Conservation (phyloP, 2,797 vertebrate species). For the Clarias laeviceps region DNA sequence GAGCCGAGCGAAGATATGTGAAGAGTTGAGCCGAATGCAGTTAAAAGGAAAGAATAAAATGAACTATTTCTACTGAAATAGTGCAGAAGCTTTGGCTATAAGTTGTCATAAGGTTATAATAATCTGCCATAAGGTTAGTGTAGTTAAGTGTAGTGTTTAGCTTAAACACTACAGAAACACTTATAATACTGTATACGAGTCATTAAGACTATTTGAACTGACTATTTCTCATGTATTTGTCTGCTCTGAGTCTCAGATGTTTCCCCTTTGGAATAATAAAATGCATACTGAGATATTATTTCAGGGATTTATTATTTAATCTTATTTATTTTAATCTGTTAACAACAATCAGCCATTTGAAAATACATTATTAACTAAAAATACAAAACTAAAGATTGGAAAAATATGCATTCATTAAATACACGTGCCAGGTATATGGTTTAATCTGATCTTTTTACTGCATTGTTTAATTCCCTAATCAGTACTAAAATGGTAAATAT, state of each 20-base stretch:
- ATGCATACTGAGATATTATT: neutral
- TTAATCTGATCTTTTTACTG: neutral
- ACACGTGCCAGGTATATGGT: neutral
- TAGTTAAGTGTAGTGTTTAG: neutral
- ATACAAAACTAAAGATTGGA: neutral
- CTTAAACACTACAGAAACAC: neutral
- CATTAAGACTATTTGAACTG: neutral
- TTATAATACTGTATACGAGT: neutral
- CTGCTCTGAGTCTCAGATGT: neutral
- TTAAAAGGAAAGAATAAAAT: neutral
- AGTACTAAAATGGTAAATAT: neutral
- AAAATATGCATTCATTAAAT: neutral
- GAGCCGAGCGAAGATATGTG: neutral
- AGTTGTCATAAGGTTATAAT: neutral
- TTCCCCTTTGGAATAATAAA: neutral
- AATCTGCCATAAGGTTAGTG: neutral
- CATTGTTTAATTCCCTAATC: neutral
- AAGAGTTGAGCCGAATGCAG: neutral
- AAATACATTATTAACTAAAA: neutral
- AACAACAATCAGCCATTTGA: neutral
- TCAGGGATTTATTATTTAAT: neutral
- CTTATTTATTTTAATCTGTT: neutral
- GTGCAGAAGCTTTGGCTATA: neutral
- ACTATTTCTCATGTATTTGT: neutral
- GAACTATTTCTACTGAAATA: neutral